These are phyloP conservation scores for Phymatocera aterrima DNA, from an alignment of 2,888 invertebrate genomes.

Conservation along the genomic window DNA sequence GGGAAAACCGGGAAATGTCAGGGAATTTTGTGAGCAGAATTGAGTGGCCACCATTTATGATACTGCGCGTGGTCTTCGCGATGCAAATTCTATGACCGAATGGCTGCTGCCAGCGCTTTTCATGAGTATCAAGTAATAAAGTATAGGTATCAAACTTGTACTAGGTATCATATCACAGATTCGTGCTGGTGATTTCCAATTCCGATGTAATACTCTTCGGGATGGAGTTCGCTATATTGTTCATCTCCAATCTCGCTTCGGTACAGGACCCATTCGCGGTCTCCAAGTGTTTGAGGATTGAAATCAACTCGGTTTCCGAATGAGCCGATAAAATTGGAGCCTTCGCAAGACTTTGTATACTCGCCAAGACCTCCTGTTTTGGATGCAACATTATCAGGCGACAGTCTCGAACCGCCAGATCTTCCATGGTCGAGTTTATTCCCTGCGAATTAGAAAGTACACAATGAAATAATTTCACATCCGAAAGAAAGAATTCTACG, in stretches of 20 bases:
- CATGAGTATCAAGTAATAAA: not conserved
- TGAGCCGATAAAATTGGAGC: conserved; percentile 59
- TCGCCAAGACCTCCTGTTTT: conserved; percentile 55
- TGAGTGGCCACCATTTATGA: too few relatives aligned
- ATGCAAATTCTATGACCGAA: too few relatives aligned
- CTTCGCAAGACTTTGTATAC: conserved; percentile 59
- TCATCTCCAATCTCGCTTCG: conserved; percentile 42
- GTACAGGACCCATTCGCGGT: not conserved
- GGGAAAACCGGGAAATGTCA: too few relatives aligned
- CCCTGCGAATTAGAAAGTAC: conserved; percentile 57
- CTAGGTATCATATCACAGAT: conserved; percentile 36
- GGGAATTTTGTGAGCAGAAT: too few relatives aligned
- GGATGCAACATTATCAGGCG: conserved; percentile 61
- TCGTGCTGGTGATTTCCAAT: conserved; percentile 42
- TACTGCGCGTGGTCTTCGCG: too few relatives aligned
- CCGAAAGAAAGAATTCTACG: not conserved
- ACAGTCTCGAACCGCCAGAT: conserved; percentile 59
- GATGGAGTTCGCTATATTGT: not conserved
- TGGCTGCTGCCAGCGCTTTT: not conserved
- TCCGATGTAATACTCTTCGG: not conserved
- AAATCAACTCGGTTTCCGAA: conserved; percentile 60
- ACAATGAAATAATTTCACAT: conserved; percentile 7
- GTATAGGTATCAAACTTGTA: too few relatives aligned
- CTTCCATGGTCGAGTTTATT: conserved; percentile 59
- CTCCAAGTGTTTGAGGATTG: conserved; percentile 52